These are phyloP conservation scores for Athalia rosae DNA, from an alignment of 2,888 invertebrate genomes.

Conservation along the genomic window DNA sequence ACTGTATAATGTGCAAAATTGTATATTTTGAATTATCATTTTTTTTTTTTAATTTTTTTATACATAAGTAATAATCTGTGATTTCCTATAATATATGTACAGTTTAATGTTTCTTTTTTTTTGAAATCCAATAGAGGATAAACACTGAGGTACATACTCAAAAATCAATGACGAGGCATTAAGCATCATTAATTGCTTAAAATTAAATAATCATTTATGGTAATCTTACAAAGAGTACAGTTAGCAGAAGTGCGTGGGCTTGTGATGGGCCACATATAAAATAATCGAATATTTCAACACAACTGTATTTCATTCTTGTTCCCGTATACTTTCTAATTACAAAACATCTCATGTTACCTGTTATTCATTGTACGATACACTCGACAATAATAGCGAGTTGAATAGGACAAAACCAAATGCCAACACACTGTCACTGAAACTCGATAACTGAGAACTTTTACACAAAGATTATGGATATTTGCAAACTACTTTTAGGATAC, in stretches of 20 bases:
- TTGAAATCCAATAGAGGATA: not conserved
- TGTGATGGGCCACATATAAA: slow-evolving; percentile 19
- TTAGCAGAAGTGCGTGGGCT: slow-evolving; percentile 6
- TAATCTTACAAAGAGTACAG: slow-evolving; percentile 45
- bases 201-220: slow-evolving; percentile 28
- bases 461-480: no score
- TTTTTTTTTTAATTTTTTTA: slow-evolving; percentile 32
- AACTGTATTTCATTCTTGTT: not conserved
- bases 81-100: slow-evolving; percentile 50
- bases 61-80: slow-evolving; percentile 62
- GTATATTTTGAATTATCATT: slow-evolving; percentile 60
- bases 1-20: slow-evolving; percentile 61
- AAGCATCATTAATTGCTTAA: slow-evolving; percentile 3
- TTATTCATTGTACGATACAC: no score
- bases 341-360: no score
- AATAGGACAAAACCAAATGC: no score
- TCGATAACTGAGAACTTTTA: no score
- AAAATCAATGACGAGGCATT: slow-evolving; percentile 36
- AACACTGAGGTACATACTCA: slow-evolving; percentile 2
- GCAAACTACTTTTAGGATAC: no score
- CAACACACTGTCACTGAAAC: no score
- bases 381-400: no score
- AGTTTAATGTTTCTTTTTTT: no score
- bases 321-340: no score
- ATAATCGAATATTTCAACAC: not conserved